phyloP scores from a whole-genome alignment of 53 echinoderm and acorn worm species.

The Luidia sarsii region DNA sequence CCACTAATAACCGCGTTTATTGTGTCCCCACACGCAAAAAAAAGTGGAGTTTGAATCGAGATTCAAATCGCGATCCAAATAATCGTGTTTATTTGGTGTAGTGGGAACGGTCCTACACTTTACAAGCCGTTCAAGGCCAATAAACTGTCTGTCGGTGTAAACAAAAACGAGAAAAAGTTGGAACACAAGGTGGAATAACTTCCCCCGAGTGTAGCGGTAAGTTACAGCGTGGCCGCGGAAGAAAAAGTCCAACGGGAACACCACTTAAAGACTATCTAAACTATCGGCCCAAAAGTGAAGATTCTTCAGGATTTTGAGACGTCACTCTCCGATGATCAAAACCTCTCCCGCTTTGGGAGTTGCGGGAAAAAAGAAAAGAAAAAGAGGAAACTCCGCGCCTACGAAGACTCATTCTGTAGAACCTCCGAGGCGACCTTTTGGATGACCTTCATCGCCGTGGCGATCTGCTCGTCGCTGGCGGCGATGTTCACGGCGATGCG shows the following conservation, averaged over 20 bases:
- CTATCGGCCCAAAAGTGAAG: not conserved
- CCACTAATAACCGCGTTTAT: too few relatives aligned
- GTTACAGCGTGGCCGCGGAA: not conserved
- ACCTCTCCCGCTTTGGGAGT: not conserved
- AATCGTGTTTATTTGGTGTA: too few relatives aligned
- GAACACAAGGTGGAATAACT: too few relatives aligned
- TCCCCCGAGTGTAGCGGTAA: not conserved
- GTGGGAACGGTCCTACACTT: too few relatives aligned
- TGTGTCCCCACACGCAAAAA: too few relatives aligned
- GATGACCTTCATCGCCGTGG: slow-evolving; percentile 63
- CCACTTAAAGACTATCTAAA: not conserved
- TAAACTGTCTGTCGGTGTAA: too few relatives aligned
- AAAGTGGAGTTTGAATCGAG: too few relatives aligned
- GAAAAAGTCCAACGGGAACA: not conserved
- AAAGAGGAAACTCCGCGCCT: too few relatives aligned
- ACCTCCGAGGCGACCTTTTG: slow-evolving; percentile 49
- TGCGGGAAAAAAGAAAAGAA: not conserved
- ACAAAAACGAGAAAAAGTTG: too few relatives aligned
- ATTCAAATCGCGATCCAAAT: too few relatives aligned
- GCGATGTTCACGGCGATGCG: slow-evolving; percentile 81
- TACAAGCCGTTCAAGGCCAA: too few relatives aligned
- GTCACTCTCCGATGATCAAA: not conserved
- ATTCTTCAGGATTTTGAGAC: not conserved
- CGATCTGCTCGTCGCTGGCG: slow-evolving; percentile 70
- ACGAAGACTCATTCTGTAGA: slow-evolving; percentile 35